Evolutionary conservation across 2,113 vertebrate species (phyloP).

Genomic region (Nesoenas mayeri): DNA sequence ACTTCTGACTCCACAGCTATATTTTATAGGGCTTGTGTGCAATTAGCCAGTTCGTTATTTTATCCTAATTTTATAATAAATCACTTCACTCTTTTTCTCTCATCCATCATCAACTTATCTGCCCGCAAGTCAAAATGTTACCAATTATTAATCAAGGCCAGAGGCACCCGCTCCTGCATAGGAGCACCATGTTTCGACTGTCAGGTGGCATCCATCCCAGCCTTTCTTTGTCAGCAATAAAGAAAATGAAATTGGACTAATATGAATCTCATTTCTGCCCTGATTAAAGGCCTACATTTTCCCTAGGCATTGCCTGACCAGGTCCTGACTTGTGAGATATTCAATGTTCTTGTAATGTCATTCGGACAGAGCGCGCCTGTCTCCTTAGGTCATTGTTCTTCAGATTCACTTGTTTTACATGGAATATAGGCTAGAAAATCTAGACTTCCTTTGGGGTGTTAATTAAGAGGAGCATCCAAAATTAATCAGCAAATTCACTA

Average conservation of each 20-base stretch:
- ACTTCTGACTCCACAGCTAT: conserved; percentile 53
- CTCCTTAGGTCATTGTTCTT: conserved; percentile 94
- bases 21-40: conserved; percentile 59
- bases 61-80: conserved; percentile 82
- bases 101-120: conserved; percentile 87
- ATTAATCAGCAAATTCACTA: conserved; percentile 99
- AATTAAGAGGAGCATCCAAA: conserved; percentile 98
- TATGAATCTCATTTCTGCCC: conserved; percentile 88
- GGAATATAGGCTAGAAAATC: conserved; percentile 87
- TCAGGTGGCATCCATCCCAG: conserved; percentile 89
- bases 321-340: conserved; percentile 83
- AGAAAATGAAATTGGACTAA: conserved; percentile 97
- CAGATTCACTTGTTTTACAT: conserved; percentile 84
- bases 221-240: conserved; percentile 81
- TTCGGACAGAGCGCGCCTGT: conserved; percentile 87
- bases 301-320: conserved; percentile 90
- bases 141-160: conserved; percentile 89
- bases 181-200: conserved; percentile 87
- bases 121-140: conserved; percentile 88
- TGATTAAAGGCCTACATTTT: conserved; percentile 92
- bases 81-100: conserved; percentile 83
- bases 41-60: conserved; percentile 72
- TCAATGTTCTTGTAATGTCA: conserved; percentile 88
- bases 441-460: conserved; percentile 97
- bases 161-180: conserved; percentile 76